Evolutionary conservation across 2,113 vertebrate genomes (phyloP), one percentile per base, ranked within the genome.

Genomic region (Lagopus muta): DNA sequence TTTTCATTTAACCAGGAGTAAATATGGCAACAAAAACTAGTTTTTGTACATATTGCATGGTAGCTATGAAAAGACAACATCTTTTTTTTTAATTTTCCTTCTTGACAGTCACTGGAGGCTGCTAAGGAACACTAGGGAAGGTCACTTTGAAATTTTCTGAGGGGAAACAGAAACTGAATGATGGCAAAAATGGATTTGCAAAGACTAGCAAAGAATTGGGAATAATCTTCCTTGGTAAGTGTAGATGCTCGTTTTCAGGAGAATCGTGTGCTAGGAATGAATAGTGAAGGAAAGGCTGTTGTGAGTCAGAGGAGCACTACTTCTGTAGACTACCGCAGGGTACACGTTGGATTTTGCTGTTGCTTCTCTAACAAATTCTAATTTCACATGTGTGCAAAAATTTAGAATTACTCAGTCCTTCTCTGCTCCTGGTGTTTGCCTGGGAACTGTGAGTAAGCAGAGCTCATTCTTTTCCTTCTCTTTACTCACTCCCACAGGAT

Each of bases 1-100:
- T 96, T 94, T 96, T 97, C 97, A 96, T 97, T 97, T 97, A 97
- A 95, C 89, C 88, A 94, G 71, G 92, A 97, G 96, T 94, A 96
- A 97, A 96, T 84, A 94, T 34, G 93, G 93, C 78, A 95, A 96
- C 89, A 92, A 95, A 95, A 95, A 95, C 94, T 92, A 78, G 93
- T 95, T 96, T 96, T 92, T 66, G 61, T 96, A 91, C 67, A 73
- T 88, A 96, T 90, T 86, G 82, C 64, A 84, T 16, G 5, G 71
- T 88, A 90, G 78, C 87, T 97, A 89, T 91, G 96, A 97, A 86
- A 84, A 96, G 75, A 82, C 48, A 95, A 75, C 73, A 92, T 86
- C 24, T 67, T 90, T 82, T 80, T 80, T 90, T n/a, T 58, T 58
- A 12, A n/a, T 32, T 32, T 57, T n/a, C 18, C 18, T 32, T n/a